Conservation (phyloP, 2,113 vertebrate genomes). For the Raja brachyura region DNA sequence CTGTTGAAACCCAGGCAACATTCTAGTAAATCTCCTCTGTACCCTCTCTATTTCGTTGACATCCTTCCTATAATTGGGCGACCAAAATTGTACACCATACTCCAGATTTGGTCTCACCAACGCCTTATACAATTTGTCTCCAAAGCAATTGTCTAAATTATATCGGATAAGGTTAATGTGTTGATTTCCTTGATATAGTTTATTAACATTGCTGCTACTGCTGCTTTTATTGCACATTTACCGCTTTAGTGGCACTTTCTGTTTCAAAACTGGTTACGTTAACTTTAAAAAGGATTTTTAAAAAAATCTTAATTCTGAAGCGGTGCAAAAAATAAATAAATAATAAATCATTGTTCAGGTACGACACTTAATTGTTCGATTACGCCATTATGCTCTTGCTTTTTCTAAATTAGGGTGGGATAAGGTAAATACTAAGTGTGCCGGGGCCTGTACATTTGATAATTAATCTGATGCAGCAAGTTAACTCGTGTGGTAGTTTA, state of each 20-base stretch:
- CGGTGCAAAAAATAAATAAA: background rate
- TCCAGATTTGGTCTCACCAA: too few species aligned
- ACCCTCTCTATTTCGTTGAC: too few species aligned
- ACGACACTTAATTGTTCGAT: background rate
- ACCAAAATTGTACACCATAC: too few species aligned
- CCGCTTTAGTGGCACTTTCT: background rate
- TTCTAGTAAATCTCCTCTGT: too few species aligned
- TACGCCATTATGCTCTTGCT: background rate
- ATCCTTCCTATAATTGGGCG: too few species aligned
- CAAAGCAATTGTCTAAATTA: background rate
- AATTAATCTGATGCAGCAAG: background rate
- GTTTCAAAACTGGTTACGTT: too few species aligned
- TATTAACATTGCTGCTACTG: too few species aligned
- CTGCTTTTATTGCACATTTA: background rate
- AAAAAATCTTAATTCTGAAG: background rate
- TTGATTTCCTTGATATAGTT: too few species aligned
- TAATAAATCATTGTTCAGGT: too few species aligned
- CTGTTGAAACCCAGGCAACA: too few species aligned
- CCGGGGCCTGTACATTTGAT: background rate
- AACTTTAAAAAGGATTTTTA: too few species aligned
- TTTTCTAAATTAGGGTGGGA: too few species aligned
- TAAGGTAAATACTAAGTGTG: background rate
- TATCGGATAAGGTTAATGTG: background rate
- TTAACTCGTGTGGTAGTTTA: background rate
- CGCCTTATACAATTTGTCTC: background rate